Conservation (phyloP, 2,113 vertebrate species). For the Psilopsiagon aymara region DNA sequence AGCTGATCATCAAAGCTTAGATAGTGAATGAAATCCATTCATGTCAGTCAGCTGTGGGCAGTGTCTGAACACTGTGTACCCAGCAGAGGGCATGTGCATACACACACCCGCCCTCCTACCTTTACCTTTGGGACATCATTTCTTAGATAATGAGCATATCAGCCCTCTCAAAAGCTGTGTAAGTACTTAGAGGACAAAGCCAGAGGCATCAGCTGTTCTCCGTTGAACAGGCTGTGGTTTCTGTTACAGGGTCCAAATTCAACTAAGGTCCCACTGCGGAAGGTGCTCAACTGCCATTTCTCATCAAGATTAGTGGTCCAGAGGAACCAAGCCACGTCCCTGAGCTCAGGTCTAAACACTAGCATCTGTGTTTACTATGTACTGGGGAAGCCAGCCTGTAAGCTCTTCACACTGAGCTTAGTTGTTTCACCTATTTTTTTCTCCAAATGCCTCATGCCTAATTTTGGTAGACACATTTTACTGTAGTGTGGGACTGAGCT, state of each 20-base stretch:
- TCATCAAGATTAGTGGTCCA: background rate
- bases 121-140: background rate
- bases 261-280: background rate
- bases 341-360: background rate
- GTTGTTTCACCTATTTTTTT: background rate
- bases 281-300: background rate
- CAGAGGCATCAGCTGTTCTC: background rate
- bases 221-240: background rate
- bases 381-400: background rate
- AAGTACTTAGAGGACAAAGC: background rate
- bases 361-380: background rate
- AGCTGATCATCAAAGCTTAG: background rate
- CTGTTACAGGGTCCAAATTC: background rate
- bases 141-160: conserved; percentile 15
- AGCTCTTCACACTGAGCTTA: background rate
- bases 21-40: background rate
- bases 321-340: background rate
- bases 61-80: background rate
- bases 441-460: background rate
- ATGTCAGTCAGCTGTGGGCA: background rate
- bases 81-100: background rate
- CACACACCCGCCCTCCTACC: background rate
- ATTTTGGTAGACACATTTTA: background rate
- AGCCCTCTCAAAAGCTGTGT: background rate
- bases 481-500: background rate